Percentiles rank a stretch among this genome's conserved stretches.
Evolutionary conservation across 2,113 vertebrate genomes (phyloP).

Genomic region (Rafetus swinhoei): DNA sequence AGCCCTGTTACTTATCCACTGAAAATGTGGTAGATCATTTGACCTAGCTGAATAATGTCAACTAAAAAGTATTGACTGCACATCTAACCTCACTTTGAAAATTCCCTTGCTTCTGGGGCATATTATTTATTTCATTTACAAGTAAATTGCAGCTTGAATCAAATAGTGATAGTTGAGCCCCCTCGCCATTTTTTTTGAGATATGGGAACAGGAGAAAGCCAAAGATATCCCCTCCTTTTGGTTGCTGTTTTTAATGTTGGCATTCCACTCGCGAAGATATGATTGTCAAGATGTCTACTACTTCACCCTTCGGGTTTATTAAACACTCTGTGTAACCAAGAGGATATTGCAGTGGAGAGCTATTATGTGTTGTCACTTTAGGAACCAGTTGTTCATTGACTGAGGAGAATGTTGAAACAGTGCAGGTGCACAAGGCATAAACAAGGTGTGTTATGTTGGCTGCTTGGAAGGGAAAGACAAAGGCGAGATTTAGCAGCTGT

Average conservation of each 20-base stretch:
- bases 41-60: slow-evolving; percentile 54
- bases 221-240: slow-evolving; percentile 36
- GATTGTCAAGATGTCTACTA: slow-evolving; percentile 72
- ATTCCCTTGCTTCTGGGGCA: slow-evolving; percentile 62
- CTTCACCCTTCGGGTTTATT: slow-evolving; percentile 67
- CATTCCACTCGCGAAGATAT: slow-evolving; percentile 59
- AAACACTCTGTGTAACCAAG: neutral
- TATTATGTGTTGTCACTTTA: neutral
- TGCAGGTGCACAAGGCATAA: neutral
- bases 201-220: slow-evolving; percentile 58
- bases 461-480: slow-evolving; percentile 54
- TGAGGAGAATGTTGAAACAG: slow-evolving; percentile 56
- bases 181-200: slow-evolving; percentile 38
- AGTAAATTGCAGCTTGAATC: slow-evolving; percentile 63
- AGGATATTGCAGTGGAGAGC: slow-evolving; percentile 14
- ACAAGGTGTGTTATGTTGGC: slow-evolving; percentile 43
- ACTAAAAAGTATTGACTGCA: slow-evolving; percentile 53
- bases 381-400: slow-evolving; percentile 10
- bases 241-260: slow-evolving; percentile 57
- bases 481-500: slow-evolving; percentile 61
- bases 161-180: slow-evolving; percentile 60
- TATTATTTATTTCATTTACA: slow-evolving; percentile 61
- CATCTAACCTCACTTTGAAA: slow-evolving; percentile 59
- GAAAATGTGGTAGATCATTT: slow-evolving; percentile 55
- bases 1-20: slow-evolving; percentile 57